Evolutionary conservation across 2,797 vertebrate genomes (phyloP).

Genomic region (Chanos chanos): DNA sequence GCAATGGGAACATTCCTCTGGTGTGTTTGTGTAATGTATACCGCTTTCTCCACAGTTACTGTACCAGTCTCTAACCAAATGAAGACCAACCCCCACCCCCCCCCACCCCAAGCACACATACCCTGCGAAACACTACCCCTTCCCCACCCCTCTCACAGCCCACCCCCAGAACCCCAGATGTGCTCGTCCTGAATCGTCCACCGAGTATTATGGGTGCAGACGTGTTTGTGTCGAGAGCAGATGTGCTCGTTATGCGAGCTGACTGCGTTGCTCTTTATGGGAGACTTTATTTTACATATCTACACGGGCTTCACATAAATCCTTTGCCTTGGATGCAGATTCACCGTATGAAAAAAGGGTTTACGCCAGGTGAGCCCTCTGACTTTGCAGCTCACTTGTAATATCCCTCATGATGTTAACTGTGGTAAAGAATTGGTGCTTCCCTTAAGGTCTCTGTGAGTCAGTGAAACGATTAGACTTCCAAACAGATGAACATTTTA

Average conservation of each 20-base stretch:
- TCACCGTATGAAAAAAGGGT: no score
- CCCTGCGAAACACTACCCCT: neutral
- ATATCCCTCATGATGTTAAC: no score
- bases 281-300: neutral
- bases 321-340: neutral
- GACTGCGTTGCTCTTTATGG: neutral
- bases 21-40: neutral
- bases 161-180: constrained; percentile 30
- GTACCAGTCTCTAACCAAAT: neutral
- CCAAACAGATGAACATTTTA: no score
- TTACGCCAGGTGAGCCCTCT: no score
- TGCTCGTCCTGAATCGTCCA: constrained; percentile 1
- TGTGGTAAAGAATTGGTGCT: no score
- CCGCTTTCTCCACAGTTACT: neutral
- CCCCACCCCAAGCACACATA: constrained; percentile 9
- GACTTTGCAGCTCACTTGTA: no score
- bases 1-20: neutral
- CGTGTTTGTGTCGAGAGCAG: constrained; percentile 21
- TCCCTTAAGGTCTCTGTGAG: no score
- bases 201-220: neutral
- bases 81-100: neutral
- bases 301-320: neutral
- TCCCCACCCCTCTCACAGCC: neutral
- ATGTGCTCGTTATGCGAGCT: constrained; percentile 20
- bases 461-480: no score